Base-by-base conservation (phyloP, 1,140 invertebrate species). In the Aporrectodea caliginosa region DNA sequence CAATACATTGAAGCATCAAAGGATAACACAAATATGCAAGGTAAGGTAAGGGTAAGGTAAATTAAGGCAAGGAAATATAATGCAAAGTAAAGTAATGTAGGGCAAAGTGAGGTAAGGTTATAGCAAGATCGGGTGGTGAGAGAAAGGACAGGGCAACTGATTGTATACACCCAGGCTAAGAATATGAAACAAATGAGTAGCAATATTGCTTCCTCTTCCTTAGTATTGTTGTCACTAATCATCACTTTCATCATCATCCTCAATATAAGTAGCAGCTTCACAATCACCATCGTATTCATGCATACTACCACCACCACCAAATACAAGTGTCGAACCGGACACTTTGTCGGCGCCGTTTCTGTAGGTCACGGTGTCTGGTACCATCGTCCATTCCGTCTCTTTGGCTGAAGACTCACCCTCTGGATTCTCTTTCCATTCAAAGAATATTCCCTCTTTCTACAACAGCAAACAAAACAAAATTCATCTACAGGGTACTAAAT, bases 321-420 rank as follows among this genome's bases (percentile, higher is more conserved):
- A 77, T 68, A 58, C 43, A 31, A 77, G 43, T 6, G 33, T 77
- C n/a, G n/a, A n/a, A 69, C 43, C 43, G 43, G 43, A 58, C 22
- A 58, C 43, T 58, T 58, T 58, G 43, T 58, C 43, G 22, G 6
- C 22, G 22, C 43, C 43, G 22, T 58, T 58, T 12, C 6, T 22
- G 22, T 58, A 58, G 22, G 43, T 12, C 6, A 58, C 43, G 22
- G 43, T 58, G 22, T 58, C 6, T 58, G 43, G 43, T 12, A 58
- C 43, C 43, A 58, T 58, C 22, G 43, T 58, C 43, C 43, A 58
- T 58, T 58, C 43, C 43, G 43, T 58, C 22, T 58, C 43, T 58
- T 22, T 58, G 43, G 6, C 22, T 22, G 43, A 22, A 12, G 43
- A 12, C 6, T 58, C 43, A 12, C 22, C 43, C 6, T 12, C 43